Base-by-base conservation (phyloP, 2,797 vertebrate species). In the Tapera naevia region DNA sequence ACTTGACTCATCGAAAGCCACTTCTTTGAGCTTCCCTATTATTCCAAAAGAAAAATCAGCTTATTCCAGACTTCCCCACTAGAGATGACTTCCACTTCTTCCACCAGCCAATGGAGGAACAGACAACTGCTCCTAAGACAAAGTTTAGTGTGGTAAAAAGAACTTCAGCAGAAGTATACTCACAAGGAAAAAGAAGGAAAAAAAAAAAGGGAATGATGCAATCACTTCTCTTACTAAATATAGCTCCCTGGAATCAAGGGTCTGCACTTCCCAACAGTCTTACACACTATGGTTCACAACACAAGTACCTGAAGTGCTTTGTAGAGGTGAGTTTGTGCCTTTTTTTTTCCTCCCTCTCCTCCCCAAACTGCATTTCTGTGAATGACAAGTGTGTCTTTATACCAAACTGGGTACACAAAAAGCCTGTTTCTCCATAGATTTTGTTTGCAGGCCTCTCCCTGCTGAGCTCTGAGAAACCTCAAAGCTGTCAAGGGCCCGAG, bases 11-110 rank as follows among this genome's bases (percentile, higher is more conserved):
- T 25, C 73, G 30, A 54, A 72, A 4, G 4, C 33, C 50, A 46
- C 41, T 80, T 19, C 39, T 83, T 30, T 80, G 62, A 83, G 30
- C 41, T 72, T 62, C 85, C 72, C 62, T 25, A n/a, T 12, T 82
- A 62, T 46, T 76, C 58, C 60, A 89, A 74, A 78, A 71, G 70
- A 91, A 93, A 92, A 91, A 97, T 97, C 97, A 32, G 72, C 80
- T 67, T 58, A 50, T 32, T 90, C 62, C 96, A 97, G 90, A 90
- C 96, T 96, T 97, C 96, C 97, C 82, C 45, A 6, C 7, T 21
- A 27, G 70, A 60, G 25, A 60, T 35, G 75, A 90, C 66, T 88
- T 92, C 82, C 80, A 81, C 23, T 72, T 87, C 73, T 61, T 46
- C 78, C 39, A 46, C 11, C 17, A 53, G 61, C 73, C 74, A 89